Percentiles rank a stretch among this genome's conserved stretches.
Evolutionary conservation across 1,140 invertebrate species (phyloP).

Genomic region (Zeugodacus cucurbitae): DNA sequence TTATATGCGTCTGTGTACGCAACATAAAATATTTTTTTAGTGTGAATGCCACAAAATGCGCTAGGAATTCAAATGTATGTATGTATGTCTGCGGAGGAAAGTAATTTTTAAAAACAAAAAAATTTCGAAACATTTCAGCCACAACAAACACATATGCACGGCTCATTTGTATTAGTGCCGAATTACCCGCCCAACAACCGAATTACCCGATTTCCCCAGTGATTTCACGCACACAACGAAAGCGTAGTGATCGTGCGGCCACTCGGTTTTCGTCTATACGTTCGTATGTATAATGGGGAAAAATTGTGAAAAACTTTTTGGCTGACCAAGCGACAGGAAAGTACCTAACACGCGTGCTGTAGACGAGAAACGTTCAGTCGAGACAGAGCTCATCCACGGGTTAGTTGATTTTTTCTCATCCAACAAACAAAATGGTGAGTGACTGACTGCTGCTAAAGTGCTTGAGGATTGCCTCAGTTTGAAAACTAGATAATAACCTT

Average conservation of each 20-base stretch:
- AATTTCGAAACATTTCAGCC: not conserved
- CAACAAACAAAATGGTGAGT: conserved; percentile 67
- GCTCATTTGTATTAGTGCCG: no score
- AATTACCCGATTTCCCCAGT: no score
- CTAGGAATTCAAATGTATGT: not conserved
- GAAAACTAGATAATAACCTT: not conserved
- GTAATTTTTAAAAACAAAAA: not conserved
- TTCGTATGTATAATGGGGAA: not conserved
- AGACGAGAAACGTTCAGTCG: conserved; percentile 65
- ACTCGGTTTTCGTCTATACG: not conserved
- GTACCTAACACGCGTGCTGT: conserved; percentile 63
- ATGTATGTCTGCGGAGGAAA: not conserved
- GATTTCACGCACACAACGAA: not conserved
- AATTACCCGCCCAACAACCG: no score
- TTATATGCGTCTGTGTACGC: not conserved
- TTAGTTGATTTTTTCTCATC: conserved; percentile 65
- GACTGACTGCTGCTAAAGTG: conserved; percentile 36
- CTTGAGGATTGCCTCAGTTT: not conserved
- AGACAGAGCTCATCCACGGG: conserved; percentile 67
- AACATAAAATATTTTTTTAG: not conserved
- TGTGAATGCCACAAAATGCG: not conserved
- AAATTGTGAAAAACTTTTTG: conserved; percentile 19
- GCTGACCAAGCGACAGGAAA: conserved; percentile 41
- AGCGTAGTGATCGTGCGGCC: not conserved
- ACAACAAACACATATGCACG: not conserved